Evolutionary conservation across 1,140 invertebrate genomes (phyloP), one percentile per base, ranked within the genome.

Genomic region (Oreohelix idahoensis): DNA sequence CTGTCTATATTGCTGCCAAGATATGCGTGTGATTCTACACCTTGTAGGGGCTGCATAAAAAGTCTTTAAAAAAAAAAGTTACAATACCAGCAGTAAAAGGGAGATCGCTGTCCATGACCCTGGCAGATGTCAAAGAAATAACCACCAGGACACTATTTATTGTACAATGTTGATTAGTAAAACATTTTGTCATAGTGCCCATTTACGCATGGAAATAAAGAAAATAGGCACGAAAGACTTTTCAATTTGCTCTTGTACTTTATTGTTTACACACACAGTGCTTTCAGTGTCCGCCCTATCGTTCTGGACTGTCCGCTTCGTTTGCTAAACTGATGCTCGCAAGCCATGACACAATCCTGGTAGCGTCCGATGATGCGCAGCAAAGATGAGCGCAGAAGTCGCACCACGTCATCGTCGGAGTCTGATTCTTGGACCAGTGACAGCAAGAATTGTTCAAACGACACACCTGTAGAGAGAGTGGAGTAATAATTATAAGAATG

Each of bases 271-370:
- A 77, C 75, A 53, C 49, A 53, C 75, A 53, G 42, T 53, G 45
- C 45, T 49, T 77, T 45, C 45, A 77, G 45, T 58, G 20, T 77
- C 29, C n/a, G 32, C n/a, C 42, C 32, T 38, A 4, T 8, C 10
- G 15, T 53, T 20, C 26, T 38, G 11, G 32, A 20, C 26, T 29
- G 77, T 13, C 58, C 39, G 35, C 23, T 66, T 26, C 89, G 35
- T 79, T 90, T 90, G 63, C 89, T 90, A 42, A 88, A 88, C 79
- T 89, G 89, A 74, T 90, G 89, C 74, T 90, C 89, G 79, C 89
- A 90, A 0, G 89, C 88, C 84, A 88, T 88, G 5, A 89, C 83
- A 79, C 89, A 90, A 79, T 90, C 88, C 77, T 87, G 86, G 58
- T 90, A 90, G 39, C 84, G 83, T 1, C 85, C 84, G 26, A 90